A percentile compares a stretch with the other conserved stretches of the same genome.
phyloP scores from a whole-genome alignment of 2,113 vertebrate species.

The Synodontis membranacea region DNA sequence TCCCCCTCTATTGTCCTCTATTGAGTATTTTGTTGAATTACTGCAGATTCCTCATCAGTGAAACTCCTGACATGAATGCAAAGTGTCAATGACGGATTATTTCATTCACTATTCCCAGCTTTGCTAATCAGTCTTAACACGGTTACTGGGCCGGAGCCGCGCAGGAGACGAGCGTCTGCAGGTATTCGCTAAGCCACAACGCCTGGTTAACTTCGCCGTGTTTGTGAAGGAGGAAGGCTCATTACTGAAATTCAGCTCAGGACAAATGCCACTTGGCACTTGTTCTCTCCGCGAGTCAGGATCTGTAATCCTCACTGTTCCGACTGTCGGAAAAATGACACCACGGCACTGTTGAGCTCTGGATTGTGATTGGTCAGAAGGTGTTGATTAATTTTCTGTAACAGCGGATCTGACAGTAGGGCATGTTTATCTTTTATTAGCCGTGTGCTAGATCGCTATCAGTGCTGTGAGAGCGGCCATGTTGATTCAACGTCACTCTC shows the following conservation, averaged over 20 bases:
- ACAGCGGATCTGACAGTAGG: background rate
- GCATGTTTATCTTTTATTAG: no score
- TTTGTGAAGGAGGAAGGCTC: background rate
- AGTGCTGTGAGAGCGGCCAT: no score
- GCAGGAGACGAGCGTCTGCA: background rate
- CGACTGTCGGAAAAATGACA: background rate
- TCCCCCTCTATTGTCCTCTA: background rate
- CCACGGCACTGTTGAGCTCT: background rate
- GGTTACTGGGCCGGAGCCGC: background rate
- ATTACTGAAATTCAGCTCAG: constrained; percentile 22
- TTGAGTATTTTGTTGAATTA: background rate
- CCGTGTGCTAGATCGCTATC: no score
- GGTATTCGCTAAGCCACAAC: background rate
- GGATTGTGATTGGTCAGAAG: background rate
- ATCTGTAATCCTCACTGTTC: background rate
- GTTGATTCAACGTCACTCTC: no score
- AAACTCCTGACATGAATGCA: background rate
- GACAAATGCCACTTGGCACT: constrained; percentile 6
- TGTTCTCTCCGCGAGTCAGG: background rate
- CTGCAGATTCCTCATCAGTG: background rate
- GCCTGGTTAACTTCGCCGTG: background rate
- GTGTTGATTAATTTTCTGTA: background rate
- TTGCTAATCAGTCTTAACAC: background rate
- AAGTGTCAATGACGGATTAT: constrained; percentile 42
- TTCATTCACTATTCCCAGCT: constrained; percentile 17